phyloP scores from a whole-genome alignment of 2,888 invertebrate species.

The Mimachlamys varia region DNA sequence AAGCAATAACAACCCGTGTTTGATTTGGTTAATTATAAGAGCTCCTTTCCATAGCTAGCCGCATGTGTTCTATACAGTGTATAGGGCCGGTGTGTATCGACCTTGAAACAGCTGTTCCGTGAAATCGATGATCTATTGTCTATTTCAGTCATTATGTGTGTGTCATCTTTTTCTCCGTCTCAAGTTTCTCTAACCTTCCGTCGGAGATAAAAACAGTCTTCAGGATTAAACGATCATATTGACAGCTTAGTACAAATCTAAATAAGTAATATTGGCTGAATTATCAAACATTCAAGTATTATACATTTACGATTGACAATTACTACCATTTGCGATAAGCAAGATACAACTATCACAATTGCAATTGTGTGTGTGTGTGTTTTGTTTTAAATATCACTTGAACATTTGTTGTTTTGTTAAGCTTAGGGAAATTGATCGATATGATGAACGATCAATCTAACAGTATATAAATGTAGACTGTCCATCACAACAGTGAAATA shows the following conservation, averaged over 20 bases:
- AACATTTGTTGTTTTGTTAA: too few species aligned
- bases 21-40: background rate
- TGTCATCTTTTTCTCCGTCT: constrained; percentile 3
- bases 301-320: too few species aligned
- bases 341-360: too few species aligned
- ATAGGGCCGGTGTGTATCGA: background rate
- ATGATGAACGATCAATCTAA: too few species aligned
- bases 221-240: background rate
- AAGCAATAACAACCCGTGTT: background rate
- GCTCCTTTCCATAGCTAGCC: background rate
- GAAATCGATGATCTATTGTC: background rate
- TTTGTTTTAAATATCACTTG: too few species aligned
- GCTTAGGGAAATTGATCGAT: too few species aligned
- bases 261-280: background rate
- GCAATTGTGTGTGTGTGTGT: too few species aligned
- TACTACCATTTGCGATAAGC: too few species aligned
- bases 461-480: too few species aligned
- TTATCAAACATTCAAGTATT: too few species aligned
- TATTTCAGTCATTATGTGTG: background rate
- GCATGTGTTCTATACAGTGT: background rate
- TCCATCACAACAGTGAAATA: too few species aligned
- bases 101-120: background rate
- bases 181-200: background rate
- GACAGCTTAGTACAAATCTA: background rate
- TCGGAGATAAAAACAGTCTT: background rate